These are phyloP conservation scores for Aptenodytes forsteri DNA, from an alignment of 2,113 vertebrate genomes.

Conservation along the genomic window DNA sequence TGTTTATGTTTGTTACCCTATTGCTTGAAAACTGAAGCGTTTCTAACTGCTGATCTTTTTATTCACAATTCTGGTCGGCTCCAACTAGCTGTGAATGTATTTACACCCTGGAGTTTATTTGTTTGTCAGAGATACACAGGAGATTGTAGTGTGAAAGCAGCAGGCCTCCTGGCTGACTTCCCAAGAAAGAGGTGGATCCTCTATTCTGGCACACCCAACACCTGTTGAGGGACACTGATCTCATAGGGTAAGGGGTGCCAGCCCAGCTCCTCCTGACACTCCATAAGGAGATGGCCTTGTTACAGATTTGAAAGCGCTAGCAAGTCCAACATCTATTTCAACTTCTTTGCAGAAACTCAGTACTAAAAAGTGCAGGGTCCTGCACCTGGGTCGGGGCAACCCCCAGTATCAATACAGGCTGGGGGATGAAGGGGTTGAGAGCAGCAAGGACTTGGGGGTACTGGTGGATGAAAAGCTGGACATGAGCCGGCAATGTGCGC, in stretches of 20 bases:
- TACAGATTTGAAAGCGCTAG: background rate
- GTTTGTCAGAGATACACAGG: background rate
- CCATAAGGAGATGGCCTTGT: background rate
- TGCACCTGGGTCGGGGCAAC: background rate
- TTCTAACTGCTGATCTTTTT: background rate
- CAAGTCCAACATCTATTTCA: background rate
- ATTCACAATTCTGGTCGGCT: background rate
- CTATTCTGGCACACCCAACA: constrained; percentile 21
- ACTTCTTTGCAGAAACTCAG: background rate
- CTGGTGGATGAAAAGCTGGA: background rate
- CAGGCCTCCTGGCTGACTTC: background rate
- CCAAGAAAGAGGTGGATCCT: constrained; percentile 19
- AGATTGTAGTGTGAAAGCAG: background rate
- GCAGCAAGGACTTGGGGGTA: background rate
- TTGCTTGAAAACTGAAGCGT: background rate
- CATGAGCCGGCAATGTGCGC: fast-evolving
- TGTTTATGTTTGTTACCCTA: background rate
- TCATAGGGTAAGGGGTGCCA: background rate
- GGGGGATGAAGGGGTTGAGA: background rate
- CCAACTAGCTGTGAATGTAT: background rate
- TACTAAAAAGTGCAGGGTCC: background rate
- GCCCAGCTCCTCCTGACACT: background rate
- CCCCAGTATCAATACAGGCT: background rate
- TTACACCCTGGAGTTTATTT: background rate
- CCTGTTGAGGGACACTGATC: constrained; percentile 13